Evolutionary conservation across 2,113 vertebrate species (phyloP).

Genomic region (Elgaria multicarinata): DNA sequence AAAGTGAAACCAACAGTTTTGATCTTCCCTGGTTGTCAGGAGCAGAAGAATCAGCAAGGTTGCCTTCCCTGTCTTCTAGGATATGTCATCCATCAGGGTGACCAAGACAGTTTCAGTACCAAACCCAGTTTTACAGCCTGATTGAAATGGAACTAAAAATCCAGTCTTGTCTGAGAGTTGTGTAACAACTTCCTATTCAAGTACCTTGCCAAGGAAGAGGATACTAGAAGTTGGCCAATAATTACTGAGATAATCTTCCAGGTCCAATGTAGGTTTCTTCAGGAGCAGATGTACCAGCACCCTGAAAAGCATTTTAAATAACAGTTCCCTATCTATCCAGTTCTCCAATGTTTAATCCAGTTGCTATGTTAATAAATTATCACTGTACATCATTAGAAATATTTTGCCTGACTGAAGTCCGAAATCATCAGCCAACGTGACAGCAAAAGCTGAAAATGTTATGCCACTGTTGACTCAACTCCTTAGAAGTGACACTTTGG

Average conservation of each 20-base stretch:
- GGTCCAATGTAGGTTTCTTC: not conserved
- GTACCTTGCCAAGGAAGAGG: not conserved
- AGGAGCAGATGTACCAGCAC: not conserved
- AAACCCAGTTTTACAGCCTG: too few species aligned
- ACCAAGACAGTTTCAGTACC: not conserved
- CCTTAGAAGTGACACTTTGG: not conserved
- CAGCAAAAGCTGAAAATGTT: not conserved
- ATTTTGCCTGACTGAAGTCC: slow-evolving; percentile 1
- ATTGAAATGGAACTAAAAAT: not conserved
- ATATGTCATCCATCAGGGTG: not conserved
- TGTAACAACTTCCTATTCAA: not conserved
- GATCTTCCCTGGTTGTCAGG: not conserved
- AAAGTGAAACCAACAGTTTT: too few species aligned
- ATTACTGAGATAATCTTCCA: not conserved
- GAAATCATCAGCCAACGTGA: not conserved
- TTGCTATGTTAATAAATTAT: not conserved
- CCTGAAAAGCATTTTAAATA: not conserved
- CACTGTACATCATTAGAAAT: not conserved
- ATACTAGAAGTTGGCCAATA: not conserved
- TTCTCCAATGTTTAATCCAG: not conserved
- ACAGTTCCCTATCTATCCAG: not conserved
- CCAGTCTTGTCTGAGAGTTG: not conserved
- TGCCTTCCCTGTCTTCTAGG: not conserved
- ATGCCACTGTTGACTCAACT: not conserved
- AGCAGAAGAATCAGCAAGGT: not conserved